Evolutionary conservation across 2,113 vertebrate species (phyloP), one percentile per base, ranked within the genome.

Genomic region (Melanerpes aurifrons): DNA sequence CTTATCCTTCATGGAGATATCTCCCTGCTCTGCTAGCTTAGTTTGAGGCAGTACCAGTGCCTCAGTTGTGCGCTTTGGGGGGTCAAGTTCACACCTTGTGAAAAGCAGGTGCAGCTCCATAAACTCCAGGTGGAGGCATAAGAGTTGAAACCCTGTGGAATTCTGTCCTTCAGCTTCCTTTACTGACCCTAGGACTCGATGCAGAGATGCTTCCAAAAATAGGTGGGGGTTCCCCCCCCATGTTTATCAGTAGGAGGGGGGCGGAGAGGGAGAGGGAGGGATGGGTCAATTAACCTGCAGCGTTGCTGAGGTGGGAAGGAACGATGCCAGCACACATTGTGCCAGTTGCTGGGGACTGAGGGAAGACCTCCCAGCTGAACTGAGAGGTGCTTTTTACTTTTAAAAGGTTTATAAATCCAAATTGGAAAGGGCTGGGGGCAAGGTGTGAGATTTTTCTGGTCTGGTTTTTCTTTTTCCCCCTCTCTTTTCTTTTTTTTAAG

Each of bases 361-460:
- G 18, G 47, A 43, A 29, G 91, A 86, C 92, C 94, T 95, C 86
- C 92, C 88, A 95, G 90, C 86, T 88, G 82, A 84, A 1, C 5
- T 16, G 53, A 90, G 68, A 71, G 77, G 57, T 2, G 6, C 80
- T 82, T 93, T 91, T 32, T 16, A 9, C 50, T 76, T 92, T 92
- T 89, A 82, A 91, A 82, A 89, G 48, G 26, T 56, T 63, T 70
- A 95, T 97, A 96, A 96, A 96, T 4, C 11, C 37, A 80, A 93
- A 95, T 92, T 93, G 92, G 94, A 94, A 94, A 71, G 68, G 72
- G 32, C 88, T 92, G 95, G 53, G 40, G 75, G 87, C 40, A 79
- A 94, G 89, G 94, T 95, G 95, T 91, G 87, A 96, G 89, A 77
- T 86, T 92, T 93, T 94, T 76, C 63, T 20, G 10, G 17, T 4